Evolutionary conservation across 2,888 invertebrate species (phyloP).

Genomic region (Pristionchus maxplancki): DNA sequence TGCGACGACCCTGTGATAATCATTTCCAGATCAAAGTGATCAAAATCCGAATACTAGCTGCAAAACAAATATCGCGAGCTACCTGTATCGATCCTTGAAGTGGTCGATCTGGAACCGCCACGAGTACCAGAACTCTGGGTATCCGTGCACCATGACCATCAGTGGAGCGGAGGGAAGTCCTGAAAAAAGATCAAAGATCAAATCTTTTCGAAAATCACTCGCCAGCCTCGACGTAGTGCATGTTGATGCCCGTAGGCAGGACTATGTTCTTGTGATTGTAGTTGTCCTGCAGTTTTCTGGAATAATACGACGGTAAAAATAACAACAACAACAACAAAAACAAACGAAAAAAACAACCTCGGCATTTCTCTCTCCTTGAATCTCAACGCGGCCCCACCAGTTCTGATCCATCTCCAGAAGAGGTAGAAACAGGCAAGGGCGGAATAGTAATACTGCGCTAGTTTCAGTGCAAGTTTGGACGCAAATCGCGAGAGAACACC

Average conservation of each 20-base stretch:
- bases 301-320: background rate
- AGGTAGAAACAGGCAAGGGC: background rate
- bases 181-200: background rate
- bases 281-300: background rate
- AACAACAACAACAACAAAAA: no score
- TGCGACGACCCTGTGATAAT: constrained; percentile 84
- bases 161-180: constrained; percentile 81
- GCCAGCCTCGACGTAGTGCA: constrained; percentile 21
- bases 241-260: background rate
- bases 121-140: constrained; percentile 87
- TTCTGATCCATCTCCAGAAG: constrained; percentile 10
- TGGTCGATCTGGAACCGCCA: constrained; percentile 85
- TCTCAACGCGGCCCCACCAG: background rate
- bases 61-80: no score
- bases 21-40: no score
- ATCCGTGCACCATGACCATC: constrained; percentile 86
- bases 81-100: constrained; percentile 79
- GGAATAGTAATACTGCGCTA: constrained; percentile 52
- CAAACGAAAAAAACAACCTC: constrained; percentile 7
- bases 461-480: background rate
- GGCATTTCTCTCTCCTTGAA: background rate
- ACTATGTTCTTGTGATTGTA: constrained; percentile 4
- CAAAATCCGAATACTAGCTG: no score
- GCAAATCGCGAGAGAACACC: background rate
- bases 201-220: background rate